Percentiles rank a stretch among this genome's conserved stretches.
These are phyloP conservation scores for Eurytoma californica DNA, from an alignment of 2,888 invertebrate genomes.

Conservation along the genomic window DNA sequence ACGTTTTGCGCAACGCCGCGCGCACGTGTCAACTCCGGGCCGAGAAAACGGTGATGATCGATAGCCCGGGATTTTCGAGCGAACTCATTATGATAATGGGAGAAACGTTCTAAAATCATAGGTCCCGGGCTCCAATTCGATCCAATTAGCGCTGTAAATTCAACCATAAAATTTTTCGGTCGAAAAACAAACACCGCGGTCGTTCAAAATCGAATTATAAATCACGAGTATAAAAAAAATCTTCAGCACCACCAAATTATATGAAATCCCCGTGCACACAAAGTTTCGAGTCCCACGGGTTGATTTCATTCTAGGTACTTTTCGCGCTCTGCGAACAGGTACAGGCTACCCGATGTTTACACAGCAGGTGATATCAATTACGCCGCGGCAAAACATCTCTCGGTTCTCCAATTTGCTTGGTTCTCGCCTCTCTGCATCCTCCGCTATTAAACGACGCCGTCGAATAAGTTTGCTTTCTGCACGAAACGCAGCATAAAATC, in stretches of 20 bases:
- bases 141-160: constrained; percentile 44
- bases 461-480: too few species aligned
- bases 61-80: constrained; percentile 18
- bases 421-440: constrained; percentile 61
- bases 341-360: constrained; percentile 70
- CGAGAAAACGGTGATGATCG: constrained; percentile 11
- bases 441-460: too few species aligned
- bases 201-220: constrained; percentile 32
- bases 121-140: constrained; percentile 30
- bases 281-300: background rate
- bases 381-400: constrained; percentile 55
- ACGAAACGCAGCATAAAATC: too few species aligned
- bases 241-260: constrained; percentile 23
- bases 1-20: too few species aligned
- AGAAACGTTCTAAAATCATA: constrained; percentile 44
- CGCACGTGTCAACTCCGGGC: background rate
- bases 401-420: constrained; percentile 65
- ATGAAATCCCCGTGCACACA: background rate
- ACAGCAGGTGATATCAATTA: constrained; percentile 75
- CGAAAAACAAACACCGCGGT: constrained; percentile 54
- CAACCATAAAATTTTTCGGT: constrained; percentile 36
- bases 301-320: constrained; percentile 13
- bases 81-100: constrained; percentile 44
- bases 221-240: constrained; percentile 9
- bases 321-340: background rate